Conservation (phyloP, 2,888 invertebrate species). For the Drosophila cognata region DNA sequence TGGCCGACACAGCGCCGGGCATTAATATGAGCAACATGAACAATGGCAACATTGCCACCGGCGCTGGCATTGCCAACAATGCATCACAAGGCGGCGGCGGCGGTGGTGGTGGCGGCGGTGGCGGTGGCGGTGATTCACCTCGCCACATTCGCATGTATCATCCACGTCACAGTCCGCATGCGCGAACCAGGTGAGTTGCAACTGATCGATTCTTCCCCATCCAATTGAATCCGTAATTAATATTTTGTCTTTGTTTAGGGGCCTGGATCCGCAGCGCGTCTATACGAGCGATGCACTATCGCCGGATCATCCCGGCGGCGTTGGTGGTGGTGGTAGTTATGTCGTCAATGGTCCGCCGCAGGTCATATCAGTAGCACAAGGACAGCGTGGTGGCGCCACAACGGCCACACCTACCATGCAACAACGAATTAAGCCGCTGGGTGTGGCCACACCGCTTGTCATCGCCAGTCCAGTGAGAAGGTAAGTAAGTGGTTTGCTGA, state of each 20-base stretch:
- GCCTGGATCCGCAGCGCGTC: conserved; percentile 88
- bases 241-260: conserved; percentile 83
- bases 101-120: conserved; percentile 51
- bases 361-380: conserved; percentile 85
- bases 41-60: conserved; percentile 76
- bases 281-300: conserved; percentile 87
- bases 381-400: conserved; percentile 85
- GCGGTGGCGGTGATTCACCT: conserved; percentile 86
- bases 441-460: conserved; percentile 94
- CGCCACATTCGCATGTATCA: conserved; percentile 85
- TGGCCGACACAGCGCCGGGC: conserved; percentile 81
- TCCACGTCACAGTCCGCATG: conserved; percentile 91
- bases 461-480: conserved; percentile 95
- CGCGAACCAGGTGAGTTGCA: conserved; percentile 88
- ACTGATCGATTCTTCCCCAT: background rate
- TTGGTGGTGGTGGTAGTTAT: conserved; percentile 65
- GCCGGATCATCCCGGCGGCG: conserved; percentile 86
- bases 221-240: background rate
- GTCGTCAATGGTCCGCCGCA: conserved; percentile 68
- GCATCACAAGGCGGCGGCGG: conserved; percentile 78
- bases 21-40: conserved; percentile 43
- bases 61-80: conserved; percentile 43
- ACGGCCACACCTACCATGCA: conserved; percentile 93
- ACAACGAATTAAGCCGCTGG: conserved; percentile 94
- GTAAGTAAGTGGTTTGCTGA: conserved; percentile 87